Conservation (phyloP, 1,140 invertebrate species). For the Macrostomum lignano region DNA sequence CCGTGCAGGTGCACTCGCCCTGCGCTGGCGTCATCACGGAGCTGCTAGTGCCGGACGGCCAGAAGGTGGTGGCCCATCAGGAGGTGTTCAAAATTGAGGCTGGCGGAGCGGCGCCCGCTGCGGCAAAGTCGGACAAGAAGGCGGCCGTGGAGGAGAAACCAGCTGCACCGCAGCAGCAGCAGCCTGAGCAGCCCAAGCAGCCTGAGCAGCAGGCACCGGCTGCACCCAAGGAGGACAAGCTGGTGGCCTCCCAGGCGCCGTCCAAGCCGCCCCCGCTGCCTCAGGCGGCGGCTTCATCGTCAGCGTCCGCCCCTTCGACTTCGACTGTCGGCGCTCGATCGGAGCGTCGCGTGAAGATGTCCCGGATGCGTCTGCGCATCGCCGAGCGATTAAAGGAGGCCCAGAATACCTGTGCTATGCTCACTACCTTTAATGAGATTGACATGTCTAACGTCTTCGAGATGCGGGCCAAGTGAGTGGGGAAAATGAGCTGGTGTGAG, state of each 20-base stretch:
- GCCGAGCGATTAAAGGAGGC: constrained; percentile 84
- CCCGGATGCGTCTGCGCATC: constrained; percentile 74
- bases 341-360: constrained; percentile 90
- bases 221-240: too few relatives aligned
- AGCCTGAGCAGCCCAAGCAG: too few relatives aligned
- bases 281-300: constrained; percentile 19
- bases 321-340: constrained; percentile 33
- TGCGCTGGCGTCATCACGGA: constrained; percentile 55
- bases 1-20: constrained; percentile 65
- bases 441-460: constrained; percentile 92
- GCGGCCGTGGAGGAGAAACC: background rate
- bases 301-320: constrained; percentile 8
- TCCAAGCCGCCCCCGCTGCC: constrained; percentile 13
- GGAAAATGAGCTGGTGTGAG: too few relatives aligned
- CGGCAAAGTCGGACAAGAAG: background rate
- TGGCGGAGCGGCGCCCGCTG: background rate
- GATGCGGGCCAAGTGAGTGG: constrained; percentile 62
- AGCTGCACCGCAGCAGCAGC: too few relatives aligned
- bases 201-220: too few relatives aligned
- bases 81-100: constrained; percentile 42
- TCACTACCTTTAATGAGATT: constrained; percentile 97
- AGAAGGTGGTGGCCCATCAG: constrained; percentile 58
- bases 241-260: constrained; percentile 27
- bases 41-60: constrained; percentile 53
- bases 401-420: constrained; percentile 89